These are phyloP conservation scores for Drosophila nr. perissopoda DNA, from an alignment of 2,888 invertebrate species.

Conservation along the genomic window DNA sequence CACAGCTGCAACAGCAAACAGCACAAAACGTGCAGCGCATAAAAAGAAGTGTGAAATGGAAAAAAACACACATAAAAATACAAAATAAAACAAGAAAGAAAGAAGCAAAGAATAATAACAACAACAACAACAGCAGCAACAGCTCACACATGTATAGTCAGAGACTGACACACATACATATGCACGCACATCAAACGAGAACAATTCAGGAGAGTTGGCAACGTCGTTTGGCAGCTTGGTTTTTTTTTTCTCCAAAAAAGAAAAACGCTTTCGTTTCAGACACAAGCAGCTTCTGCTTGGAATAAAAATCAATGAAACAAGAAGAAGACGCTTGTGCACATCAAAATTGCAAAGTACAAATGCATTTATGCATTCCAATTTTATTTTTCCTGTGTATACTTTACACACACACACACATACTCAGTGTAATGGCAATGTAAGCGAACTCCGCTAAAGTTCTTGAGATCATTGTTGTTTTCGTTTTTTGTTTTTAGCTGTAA, in stretches of 20 bases:
- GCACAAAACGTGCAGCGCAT: constrained; percentile 50
- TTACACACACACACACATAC: neutral
- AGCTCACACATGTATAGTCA: constrained; percentile 11
- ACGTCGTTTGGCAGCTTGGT: constrained; percentile 21
- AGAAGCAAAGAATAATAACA: constrained; percentile 31
- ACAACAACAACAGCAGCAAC: neutral
- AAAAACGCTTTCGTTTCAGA: constrained; percentile 43
- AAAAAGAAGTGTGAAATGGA: constrained; percentile 75
- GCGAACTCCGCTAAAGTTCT: constrained; percentile 48
- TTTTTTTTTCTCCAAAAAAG: neutral
- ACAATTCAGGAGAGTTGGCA: constrained; percentile 54
- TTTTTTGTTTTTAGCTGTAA: constrained; percentile 39
- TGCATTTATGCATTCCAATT: neutral
- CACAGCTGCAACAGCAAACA: constrained; percentile 65
- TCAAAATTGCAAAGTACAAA: neutral
- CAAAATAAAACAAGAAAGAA: constrained; percentile 45
- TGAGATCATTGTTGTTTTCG: constrained; percentile 35
- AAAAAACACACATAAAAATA: constrained; percentile 39
- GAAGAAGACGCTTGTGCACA: neutral
- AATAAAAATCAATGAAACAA: constrained; percentile 1
- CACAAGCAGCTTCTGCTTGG: constrained; percentile 10
- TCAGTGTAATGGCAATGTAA: constrained; percentile 14
- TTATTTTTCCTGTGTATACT: neutral
- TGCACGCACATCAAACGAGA: constrained; percentile 39
- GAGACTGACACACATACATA: constrained; percentile 4